These are phyloP conservation scores for Cheilosia grossa DNA, from an alignment of 2,888 invertebrate genomes.

Conservation along the genomic window DNA sequence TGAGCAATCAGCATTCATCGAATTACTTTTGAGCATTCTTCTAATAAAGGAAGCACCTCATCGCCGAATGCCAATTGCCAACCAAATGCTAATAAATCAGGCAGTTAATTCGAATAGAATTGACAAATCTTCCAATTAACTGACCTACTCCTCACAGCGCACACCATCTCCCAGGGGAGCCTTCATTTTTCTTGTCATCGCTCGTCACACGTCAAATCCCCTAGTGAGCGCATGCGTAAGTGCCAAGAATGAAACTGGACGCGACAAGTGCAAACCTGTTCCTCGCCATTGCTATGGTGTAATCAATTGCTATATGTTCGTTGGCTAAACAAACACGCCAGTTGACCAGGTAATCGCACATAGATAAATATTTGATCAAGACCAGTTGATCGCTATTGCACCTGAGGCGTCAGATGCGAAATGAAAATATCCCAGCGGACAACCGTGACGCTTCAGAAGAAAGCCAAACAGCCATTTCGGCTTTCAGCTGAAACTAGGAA, in stretches of 20 bases:
- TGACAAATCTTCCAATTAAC: conserved; percentile 70
- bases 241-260: conserved; percentile 56
- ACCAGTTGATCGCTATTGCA: conserved; percentile 55
- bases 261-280: conserved; percentile 40
- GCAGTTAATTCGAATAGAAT: conserved; percentile 64
- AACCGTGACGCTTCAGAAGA: neutral
- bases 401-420: conserved; percentile 37
- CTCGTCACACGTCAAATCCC: conserved; percentile 4
- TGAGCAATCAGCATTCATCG: neutral
- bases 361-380: conserved; percentile 41
- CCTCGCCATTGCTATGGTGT: conserved; percentile 2
- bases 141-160: conserved; percentile 67
- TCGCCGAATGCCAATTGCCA: conserved; percentile 16
- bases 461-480: conserved; percentile 16
- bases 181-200: conserved; percentile 35
- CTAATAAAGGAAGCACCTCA: conserved; percentile 32
- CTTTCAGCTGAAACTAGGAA: conserved; percentile 3
- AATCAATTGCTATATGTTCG: conserved; percentile 45
- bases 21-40: conserved; percentile 5
- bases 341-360: conserved; percentile 23
- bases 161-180: conserved; percentile 52
- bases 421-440: conserved; percentile 14
- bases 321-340: conserved; percentile 48
- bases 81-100: conserved; percentile 64
- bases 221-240: neutral